Evolutionary conservation across 2,797 vertebrate species (phyloP).

Genomic region (Arnoldichthys spilopterus): DNA sequence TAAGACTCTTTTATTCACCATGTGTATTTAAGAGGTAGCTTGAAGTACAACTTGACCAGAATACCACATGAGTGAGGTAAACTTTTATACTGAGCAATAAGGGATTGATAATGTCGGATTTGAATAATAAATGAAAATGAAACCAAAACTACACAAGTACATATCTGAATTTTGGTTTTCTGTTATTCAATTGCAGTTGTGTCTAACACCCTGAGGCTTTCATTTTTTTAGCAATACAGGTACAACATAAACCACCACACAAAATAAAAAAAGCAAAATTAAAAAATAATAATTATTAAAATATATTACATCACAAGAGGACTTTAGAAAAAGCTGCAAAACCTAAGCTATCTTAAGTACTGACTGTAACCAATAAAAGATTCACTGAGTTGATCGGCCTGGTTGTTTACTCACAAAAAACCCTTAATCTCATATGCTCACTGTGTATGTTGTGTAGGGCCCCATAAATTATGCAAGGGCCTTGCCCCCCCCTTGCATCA

Average conservation of each 20-base stretch:
- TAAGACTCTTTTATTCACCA: neutral
- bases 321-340: neutral
- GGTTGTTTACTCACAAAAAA: no score
- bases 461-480: no score
- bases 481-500: no score
- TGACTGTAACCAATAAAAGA: neutral
- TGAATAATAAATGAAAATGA: neutral
- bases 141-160: neutral
- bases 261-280: neutral
- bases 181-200: neutral
- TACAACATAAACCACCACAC: neutral
- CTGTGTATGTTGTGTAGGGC: no score
- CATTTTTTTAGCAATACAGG: neutral
- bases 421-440: no score
- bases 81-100: neutral
- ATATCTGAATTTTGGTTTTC: no score
- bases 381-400: neutral
- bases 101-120: neutral
- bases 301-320: neutral
- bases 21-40: conserved; percentile 7
- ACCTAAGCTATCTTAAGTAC: neutral
- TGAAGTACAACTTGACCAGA: neutral
- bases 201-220: neutral
- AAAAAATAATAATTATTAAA: neutral
- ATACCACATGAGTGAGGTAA: neutral